A percentile compares a stretch with the other conserved stretches of the same genome.
phyloP scores from a whole-genome alignment of 2,113 vertebrate genomes.

The Lasiurus borealis region DNA sequence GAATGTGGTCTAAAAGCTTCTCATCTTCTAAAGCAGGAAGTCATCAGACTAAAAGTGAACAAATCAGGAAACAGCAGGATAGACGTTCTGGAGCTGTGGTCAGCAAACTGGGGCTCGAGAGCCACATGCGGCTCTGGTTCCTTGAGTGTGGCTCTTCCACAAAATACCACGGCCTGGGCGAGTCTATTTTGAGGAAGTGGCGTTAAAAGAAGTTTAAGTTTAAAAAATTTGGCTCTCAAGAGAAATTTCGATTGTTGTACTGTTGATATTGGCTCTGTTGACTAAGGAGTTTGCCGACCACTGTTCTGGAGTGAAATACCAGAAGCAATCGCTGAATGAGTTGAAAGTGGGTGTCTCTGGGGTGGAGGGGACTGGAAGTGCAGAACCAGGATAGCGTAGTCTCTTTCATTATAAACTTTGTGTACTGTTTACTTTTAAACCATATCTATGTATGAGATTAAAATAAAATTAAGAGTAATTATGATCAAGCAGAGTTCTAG shows the following conservation, averaged over 20 bases:
- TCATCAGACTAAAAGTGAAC: neutral
- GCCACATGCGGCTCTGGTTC: too few relatives aligned
- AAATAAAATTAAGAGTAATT: neutral
- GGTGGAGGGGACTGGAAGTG: neutral
- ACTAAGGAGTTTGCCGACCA: too few relatives aligned
- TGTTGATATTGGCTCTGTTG: too few relatives aligned
- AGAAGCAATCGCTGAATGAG: neutral
- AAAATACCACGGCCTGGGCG: too few relatives aligned
- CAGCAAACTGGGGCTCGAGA: too few relatives aligned
- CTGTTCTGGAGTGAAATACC: neutral
- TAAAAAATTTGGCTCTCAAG: too few relatives aligned
- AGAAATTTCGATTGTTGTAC: too few relatives aligned
- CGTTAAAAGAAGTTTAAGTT: too few relatives aligned
- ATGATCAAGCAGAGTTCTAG: neutral
- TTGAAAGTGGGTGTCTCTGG: neutral
- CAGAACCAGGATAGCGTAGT: too few relatives aligned
- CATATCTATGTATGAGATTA: neutral
- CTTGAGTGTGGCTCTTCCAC: too few relatives aligned
- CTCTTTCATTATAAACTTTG: neutral
- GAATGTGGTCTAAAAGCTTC: neutral
- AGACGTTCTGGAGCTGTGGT: neutral
- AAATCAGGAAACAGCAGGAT: neutral
- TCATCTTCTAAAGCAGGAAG: neutral
- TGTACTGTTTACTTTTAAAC: neutral
- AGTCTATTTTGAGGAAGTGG: too few relatives aligned